These are phyloP conservation scores for Dromaius novaehollandiae DNA, from an alignment of 2,113 vertebrate genomes.

Conservation along the genomic window DNA sequence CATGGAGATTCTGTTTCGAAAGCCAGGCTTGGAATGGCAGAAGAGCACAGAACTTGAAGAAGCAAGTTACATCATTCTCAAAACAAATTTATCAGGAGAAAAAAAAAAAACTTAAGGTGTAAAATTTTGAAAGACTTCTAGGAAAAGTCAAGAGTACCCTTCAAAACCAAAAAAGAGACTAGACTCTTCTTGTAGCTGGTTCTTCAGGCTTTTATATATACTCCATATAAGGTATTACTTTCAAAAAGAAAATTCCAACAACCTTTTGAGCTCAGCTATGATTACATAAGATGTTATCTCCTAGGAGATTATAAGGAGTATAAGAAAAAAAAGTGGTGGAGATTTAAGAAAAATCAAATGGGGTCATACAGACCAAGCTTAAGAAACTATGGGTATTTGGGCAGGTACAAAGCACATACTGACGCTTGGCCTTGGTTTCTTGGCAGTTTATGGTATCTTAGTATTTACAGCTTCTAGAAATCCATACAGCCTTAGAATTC, in stretches of 20 bases:
- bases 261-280: background rate
- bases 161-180: background rate
- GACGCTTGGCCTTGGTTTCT: background rate
- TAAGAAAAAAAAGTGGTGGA: background rate
- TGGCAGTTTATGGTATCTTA: background rate
- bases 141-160: background rate
- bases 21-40: background rate
- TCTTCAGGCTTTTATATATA: background rate
- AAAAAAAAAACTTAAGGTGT: background rate
- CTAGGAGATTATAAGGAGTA: background rate
- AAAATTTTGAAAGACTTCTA: background rate
- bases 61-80: background rate
- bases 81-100: background rate
- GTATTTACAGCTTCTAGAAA: background rate
- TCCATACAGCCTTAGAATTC: background rate
- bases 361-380: background rate
- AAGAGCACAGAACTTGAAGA: background rate
- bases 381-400: background rate
- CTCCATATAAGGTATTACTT: background rate
- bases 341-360: background rate
- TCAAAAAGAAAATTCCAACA: background rate
- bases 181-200: background rate
- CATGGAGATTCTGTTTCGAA: fast-evolving
- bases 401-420: background rate
- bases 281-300: background rate